Evolutionary conservation across 2,797 vertebrate genomes (phyloP).

Genomic region (Cetoscarus ocellatus): DNA sequence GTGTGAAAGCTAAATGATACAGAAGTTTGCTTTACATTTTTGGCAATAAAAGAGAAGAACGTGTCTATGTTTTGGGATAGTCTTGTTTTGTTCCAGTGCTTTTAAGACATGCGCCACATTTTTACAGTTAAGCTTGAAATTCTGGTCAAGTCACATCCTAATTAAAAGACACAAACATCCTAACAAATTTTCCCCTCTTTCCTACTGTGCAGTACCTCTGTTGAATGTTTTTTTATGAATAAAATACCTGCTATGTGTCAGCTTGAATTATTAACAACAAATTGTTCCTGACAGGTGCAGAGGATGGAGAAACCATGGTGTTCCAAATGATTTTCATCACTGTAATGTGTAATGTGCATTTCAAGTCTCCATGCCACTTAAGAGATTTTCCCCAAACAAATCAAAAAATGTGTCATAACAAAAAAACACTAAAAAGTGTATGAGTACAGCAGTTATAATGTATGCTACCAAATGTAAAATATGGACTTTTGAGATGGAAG

Average conservation of each 20-base stretch:
- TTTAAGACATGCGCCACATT: too few relatives aligned
- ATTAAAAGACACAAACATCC: slow-evolving; percentile 9
- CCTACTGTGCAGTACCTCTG: background rate
- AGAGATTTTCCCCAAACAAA: background rate
- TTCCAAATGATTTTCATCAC: slow-evolving; percentile 9
- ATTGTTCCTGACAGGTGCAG: background rate
- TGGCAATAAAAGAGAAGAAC: too few relatives aligned
- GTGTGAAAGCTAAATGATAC: too few relatives aligned
- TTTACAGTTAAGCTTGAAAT: too few relatives aligned
- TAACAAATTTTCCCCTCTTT: slow-evolving; percentile 6
- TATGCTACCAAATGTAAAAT: background rate
- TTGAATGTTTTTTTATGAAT: slow-evolving; percentile 38
- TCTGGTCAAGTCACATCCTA: too few relatives aligned
- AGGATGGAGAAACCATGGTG: background rate
- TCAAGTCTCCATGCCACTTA: background rate
- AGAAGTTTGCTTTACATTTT: too few relatives aligned
- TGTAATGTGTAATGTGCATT: background rate
- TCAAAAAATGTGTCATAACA: background rate
- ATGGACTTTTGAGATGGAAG: background rate
- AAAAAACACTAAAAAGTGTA: background rate
- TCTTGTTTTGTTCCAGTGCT: too few relatives aligned
- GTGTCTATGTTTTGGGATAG: too few relatives aligned
- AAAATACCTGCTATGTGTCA: slow-evolving; percentile 37
- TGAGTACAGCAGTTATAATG: background rate
- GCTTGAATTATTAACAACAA: slow-evolving; percentile 36